Evolutionary conservation across 2,797 vertebrate genomes (phyloP).

Genomic region (Lepilemur septentrionalis): DNA sequence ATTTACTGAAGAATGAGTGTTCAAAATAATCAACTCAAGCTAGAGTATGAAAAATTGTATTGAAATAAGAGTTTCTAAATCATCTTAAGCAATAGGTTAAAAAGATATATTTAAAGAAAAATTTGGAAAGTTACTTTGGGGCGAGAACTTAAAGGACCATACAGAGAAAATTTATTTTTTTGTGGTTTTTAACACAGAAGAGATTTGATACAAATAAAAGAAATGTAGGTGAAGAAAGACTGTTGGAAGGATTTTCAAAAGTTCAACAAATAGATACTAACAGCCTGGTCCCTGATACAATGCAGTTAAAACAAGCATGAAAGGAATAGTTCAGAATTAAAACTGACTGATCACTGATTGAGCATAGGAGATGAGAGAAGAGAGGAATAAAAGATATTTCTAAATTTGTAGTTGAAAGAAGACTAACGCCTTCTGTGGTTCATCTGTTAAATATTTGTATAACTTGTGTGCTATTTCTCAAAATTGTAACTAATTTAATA

Average conservation of each 20-base stretch:
- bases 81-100: neutral
- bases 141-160: neutral
- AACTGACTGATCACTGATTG: neutral
- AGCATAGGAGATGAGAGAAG: neutral
- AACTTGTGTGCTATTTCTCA: neutral
- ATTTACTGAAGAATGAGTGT: neutral
- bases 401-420: neutral
- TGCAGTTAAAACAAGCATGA: neutral
- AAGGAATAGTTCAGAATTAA: neutral
- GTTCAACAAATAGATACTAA: neutral
- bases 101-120: neutral
- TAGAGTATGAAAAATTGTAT: neutral
- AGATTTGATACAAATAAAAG: neutral
- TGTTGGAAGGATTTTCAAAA: neutral
- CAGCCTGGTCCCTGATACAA: neutral
- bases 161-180: neutral
- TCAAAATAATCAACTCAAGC: conserved; percentile 1
- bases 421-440: neutral
- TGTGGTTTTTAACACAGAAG: neutral
- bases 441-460: neutral
- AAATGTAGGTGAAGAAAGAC: neutral
- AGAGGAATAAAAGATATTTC: neutral
- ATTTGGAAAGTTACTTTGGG: neutral
- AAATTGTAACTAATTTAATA: neutral
- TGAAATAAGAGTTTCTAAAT: neutral